These are phyloP conservation scores for Proales similis DNA, from an alignment of 1,140 invertebrate species.

Conservation along the genomic window DNA sequence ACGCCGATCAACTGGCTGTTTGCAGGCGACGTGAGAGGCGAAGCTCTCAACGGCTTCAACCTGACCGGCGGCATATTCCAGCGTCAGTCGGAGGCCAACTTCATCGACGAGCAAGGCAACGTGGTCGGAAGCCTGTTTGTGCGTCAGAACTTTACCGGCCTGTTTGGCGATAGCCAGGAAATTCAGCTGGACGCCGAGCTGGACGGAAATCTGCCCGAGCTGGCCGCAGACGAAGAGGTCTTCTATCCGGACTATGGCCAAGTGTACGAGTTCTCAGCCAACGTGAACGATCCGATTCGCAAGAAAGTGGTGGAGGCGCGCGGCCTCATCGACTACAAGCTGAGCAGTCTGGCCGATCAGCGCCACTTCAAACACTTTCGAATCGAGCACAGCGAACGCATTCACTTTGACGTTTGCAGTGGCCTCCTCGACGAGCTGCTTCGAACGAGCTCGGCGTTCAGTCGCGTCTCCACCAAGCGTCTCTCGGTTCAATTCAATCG, in stretches of 20 bases:
- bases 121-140: slow-evolving; percentile 16
- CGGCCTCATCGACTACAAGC: slow-evolving; percentile 22
- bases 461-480: slow-evolving; percentile 24
- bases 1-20: slow-evolving; percentile 32
- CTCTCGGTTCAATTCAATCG: slow-evolving; percentile 18
- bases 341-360: not conserved
- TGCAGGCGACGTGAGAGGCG: slow-evolving; percentile 7
- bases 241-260: slow-evolving; percentile 20
- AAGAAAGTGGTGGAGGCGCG: slow-evolving; percentile 13
- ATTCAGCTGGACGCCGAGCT: slow-evolving; percentile 2
- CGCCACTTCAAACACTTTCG: not conserved
- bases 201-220: slow-evolving; percentile 19
- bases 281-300: slow-evolving; percentile 1
- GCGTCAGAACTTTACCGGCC: slow-evolving; percentile 21
- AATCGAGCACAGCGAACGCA: slow-evolving; percentile 28
- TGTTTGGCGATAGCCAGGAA: slow-evolving; percentile 16
- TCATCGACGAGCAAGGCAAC: slow-evolving; percentile 13
- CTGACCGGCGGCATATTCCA: slow-evolving; percentile 23
- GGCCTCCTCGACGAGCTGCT: slow-evolving; percentile 7
- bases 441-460: not conserved
- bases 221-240: not conserved
- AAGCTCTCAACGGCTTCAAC: slow-evolving; percentile 21
- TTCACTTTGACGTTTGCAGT: slow-evolving; percentile 31
- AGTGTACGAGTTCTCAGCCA: slow-evolving; percentile 7
- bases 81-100: slow-evolving; percentile 27